Evolutionary conservation across 2,113 vertebrate species (phyloP).

Genomic region (Chamaetylas fuelleborni): DNA sequence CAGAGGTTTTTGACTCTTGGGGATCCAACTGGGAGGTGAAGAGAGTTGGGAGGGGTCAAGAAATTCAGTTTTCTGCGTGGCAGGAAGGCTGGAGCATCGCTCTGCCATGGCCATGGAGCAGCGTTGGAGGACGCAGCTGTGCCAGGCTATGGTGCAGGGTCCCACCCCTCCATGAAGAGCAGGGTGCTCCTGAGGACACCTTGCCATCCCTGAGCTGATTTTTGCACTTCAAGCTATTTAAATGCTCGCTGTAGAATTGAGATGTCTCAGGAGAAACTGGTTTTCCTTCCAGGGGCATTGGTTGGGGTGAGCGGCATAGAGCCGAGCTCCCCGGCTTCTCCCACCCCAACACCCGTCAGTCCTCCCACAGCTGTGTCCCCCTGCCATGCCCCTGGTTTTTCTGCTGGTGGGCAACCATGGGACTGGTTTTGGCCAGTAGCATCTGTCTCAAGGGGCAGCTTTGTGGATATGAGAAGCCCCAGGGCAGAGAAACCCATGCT

Average conservation of each 20-base stretch:
- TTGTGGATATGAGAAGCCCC: not conserved
- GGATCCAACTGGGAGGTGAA: not conserved
- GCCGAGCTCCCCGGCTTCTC: fast-evolving
- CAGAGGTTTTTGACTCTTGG: not conserved
- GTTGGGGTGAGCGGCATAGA: not conserved
- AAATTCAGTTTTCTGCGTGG: fast-evolving
- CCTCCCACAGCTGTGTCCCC: not conserved
- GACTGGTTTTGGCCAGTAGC: not conserved
- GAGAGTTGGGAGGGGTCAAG: not conserved
- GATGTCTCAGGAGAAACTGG: conserved; percentile 63
- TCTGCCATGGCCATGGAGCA: not conserved
- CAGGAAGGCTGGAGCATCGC: not conserved
- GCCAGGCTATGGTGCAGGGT: not conserved
- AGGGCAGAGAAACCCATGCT: not conserved
- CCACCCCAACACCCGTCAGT: not conserved
- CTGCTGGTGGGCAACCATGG: not conserved
- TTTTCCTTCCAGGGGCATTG: not conserved
- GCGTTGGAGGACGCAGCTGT: not conserved
- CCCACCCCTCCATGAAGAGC: not conserved
- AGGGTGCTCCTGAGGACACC: not conserved
- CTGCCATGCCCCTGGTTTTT: not conserved
- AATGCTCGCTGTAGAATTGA: conserved; percentile 13
- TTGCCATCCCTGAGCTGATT: not conserved
- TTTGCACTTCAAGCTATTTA: conserved; percentile 30
- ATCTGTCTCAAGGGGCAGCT: not conserved